Conservation (phyloP, 2,888 invertebrate species). For the Merodon equestris region DNA sequence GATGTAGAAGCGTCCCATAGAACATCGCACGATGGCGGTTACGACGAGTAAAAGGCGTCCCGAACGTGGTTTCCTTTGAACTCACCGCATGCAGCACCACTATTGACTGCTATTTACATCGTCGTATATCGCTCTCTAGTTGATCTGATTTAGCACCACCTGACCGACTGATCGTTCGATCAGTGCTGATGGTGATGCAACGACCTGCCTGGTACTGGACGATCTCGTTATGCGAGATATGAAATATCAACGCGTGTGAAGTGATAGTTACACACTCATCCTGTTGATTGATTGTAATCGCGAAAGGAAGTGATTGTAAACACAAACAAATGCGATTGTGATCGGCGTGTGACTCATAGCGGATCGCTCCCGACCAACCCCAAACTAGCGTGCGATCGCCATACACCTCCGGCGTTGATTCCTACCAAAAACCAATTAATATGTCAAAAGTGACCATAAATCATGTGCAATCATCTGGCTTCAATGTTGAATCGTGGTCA, state of each 20-base stretch:
- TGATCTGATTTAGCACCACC: slow-evolving; percentile 68
- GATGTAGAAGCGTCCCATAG: slow-evolving; percentile 64
- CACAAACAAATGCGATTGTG: too few species aligned
- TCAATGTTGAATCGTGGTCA: neutral
- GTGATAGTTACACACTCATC: slow-evolving; percentile 22
- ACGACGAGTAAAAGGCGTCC: slow-evolving; percentile 56
- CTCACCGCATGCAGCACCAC: slow-evolving; percentile 56
- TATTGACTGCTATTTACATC: slow-evolving; percentile 58
- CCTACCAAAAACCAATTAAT: neutral
- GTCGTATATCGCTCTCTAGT: slow-evolving; percentile 67
- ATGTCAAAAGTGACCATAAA: slow-evolving; percentile 5
- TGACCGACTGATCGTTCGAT: slow-evolving; percentile 52
- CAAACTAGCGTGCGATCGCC: neutral
- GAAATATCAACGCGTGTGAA: slow-evolving; percentile 61
- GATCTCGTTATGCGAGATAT: slow-evolving; percentile 59
- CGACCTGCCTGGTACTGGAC: slow-evolving; percentile 9
- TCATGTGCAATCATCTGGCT: neutral
- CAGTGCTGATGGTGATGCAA: slow-evolving; percentile 7
- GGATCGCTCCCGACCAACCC: too few species aligned
- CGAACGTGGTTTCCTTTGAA: slow-evolving; percentile 64
- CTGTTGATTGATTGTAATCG: too few species aligned
- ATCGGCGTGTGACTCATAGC: too few species aligned
- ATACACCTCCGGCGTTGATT: neutral
- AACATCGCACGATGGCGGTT: slow-evolving; percentile 55
- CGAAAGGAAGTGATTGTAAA: too few species aligned